Base-by-base conservation (phyloP, 1,140 invertebrate species). In the Anastatus disparis region DNA sequence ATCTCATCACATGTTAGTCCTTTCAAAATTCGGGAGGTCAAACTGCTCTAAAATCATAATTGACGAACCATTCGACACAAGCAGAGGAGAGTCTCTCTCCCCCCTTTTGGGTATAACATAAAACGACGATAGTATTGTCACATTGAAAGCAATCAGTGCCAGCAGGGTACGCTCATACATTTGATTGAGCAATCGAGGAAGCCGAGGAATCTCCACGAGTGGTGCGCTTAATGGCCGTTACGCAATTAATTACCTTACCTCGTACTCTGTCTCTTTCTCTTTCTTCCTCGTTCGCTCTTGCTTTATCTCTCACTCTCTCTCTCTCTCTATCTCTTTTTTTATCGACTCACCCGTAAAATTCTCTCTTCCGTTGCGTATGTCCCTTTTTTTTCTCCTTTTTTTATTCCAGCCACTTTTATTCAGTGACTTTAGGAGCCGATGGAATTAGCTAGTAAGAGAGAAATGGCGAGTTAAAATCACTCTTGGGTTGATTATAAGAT, bases 201-300 rank as follows among this genome's bases (percentile, higher is more conserved):
- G 8, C 22, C 20, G 7, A 52, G 52, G 31, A 48, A 52, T 40
- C 20, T 24, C 24, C 35, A n/a, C n/a, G n/a, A n/a, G n/a, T n/a
- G 12, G 31, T 64, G 62, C 46, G 15, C 20, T 65, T 65, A 42
- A 55, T 24, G 31, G 9, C 35, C 24, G 35, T 42, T 46, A 2
- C 15, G 50, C 38, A 55, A 65, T 65, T 65, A 24, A 65, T 65
- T 65, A 55, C 52, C 31, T n/a, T n/a, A n/a, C n/a, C n/a, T n/a
- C n/a, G n/a, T n/a, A n/a, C n/a, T n/a, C n/a, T n/a, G n/a, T n/a
- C 44, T 46, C 6, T 15, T 46, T 46, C 15, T n/a, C 20, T 46
- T 20, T n/a, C 44, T 8, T 15, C 20, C 44, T 46, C 44, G 4
- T 6, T 35, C 27, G 35, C 20, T 56, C 9, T 56, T 22, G 42